Base-by-base conservation (phyloP, 2,888 invertebrate genomes). In the Amblyjoppa fuscipennis region DNA sequence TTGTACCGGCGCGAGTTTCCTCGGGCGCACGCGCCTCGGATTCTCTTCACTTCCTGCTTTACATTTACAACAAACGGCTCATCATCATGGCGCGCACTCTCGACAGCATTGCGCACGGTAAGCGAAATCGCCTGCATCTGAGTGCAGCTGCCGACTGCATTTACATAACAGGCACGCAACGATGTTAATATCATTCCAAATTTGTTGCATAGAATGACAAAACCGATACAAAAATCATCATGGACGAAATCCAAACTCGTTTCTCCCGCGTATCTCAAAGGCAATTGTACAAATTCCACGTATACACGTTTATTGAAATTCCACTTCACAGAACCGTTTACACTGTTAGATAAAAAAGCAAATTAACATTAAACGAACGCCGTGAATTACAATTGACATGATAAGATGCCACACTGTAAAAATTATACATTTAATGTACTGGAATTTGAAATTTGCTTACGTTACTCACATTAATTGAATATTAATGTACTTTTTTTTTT, bases 31-130 rank as follows among this genome's bases (percentile, higher is more conserved):
- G 81, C 84, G 78, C 78, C 61, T 59, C 16, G n/a, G 59, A 1
- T 31, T 31, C 70, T 79, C 51, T 78, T 51, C 80, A 56, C 71
- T 84, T 80, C 38, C 31, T 68, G 56, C 80, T 68, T 81, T 81
- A 76, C 74, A 64, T 84, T 78, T 69, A 51, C 73, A 81, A 81
- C 81, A 74, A 81, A 81, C 74, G 56, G 74, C 74, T 68, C 74
- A 70, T 78, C 81, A 73, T 66, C 70, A 31, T 28, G 31, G 28
- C 34, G 69, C 20, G n/a, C 16, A 9, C 51, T 76, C 38, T 53
- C 34, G n/a, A 38, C 76, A 51, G 5, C 45, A 34, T 74, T 74
- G 28, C 61, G 28, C 25, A 16, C n/a, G 4, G 28, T 59, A 20
- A 53, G 56, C 53, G 34, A 20, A 13, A n/a, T 56, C 25, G 25